phyloP scores from a whole-genome alignment of 1,140 invertebrate genomes.

The Schlechtendalia chinensis region DNA sequence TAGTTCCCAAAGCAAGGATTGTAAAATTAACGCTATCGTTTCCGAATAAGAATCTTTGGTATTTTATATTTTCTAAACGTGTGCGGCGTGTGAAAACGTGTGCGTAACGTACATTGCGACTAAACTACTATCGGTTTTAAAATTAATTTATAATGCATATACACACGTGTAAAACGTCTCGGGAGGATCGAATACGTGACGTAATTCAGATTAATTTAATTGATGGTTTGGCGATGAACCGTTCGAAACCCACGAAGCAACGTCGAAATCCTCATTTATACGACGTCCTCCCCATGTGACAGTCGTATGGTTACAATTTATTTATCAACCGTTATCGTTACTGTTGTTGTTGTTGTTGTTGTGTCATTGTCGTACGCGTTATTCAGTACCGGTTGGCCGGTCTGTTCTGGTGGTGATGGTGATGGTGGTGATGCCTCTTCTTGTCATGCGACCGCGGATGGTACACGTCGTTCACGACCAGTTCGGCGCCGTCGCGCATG shows the following conservation, averaged over 20 bases:
- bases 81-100: too few species aligned
- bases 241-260: neutral
- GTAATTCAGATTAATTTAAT: too few species aligned
- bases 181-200: too few species aligned
- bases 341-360: neutral
- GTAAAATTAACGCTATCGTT: too few species aligned
- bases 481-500: constrained; percentile 75
- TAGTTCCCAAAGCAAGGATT: neutral
- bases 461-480: constrained; percentile 73
- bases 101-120: too few species aligned
- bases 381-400: constrained; percentile 24
- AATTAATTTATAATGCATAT: too few species aligned
- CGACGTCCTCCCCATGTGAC: too few species aligned
- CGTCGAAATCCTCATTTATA: constrained; percentile 23
- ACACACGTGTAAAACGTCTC: too few species aligned
- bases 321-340: too few species aligned
- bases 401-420: constrained; percentile 63
- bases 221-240: neutral
- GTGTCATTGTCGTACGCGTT: neutral
- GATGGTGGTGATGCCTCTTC: constrained; percentile 78
- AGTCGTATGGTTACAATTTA: too few species aligned
- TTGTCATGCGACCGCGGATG: constrained; percentile 65
- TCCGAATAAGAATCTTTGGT: constrained; percentile 17
- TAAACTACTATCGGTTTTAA: too few species aligned
- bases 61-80: too few species aligned